Evolutionary conservation across 2,888 invertebrate species (phyloP).

Genomic region (Lapara coniferarum): DNA sequence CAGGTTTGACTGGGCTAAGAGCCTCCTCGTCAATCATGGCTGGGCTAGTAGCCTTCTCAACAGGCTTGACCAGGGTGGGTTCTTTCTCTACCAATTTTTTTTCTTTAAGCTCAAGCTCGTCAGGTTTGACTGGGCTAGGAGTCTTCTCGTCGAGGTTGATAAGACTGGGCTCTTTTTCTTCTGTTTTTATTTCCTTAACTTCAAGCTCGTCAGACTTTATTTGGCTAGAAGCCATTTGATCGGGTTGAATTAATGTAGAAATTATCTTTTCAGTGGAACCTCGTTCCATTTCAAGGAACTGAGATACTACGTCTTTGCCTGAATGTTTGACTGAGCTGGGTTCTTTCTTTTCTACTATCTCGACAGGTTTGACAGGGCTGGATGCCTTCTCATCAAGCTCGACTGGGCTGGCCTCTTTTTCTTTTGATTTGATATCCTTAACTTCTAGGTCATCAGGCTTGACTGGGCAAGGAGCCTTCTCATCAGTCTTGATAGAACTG

Average conservation of each 20-base stretch:
- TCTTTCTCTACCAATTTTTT: conserved; percentile 21
- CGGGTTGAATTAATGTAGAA: not conserved
- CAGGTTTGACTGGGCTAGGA: conserved; percentile 21
- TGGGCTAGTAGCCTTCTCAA: conserved; percentile 22
- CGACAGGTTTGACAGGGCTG: too few species aligned
- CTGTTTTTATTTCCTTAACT: conserved; percentile 28
- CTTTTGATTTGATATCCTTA: not conserved
- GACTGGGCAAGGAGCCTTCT: not conserved
- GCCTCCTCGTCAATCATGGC: conserved; percentile 30
- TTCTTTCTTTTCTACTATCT: too few species aligned
- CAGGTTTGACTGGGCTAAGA: conserved; percentile 23
- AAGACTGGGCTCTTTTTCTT: conserved; percentile 25
- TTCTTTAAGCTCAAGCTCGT: not conserved
- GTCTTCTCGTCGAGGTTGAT: conserved; percentile 20
- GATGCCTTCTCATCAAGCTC: not conserved
- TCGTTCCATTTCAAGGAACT: conserved; percentile 16
- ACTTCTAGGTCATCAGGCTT: not conserved
- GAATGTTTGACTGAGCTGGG: not conserved
- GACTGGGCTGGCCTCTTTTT: not conserved
- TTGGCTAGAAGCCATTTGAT: not conserved
- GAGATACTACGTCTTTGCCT: conserved; percentile 5
- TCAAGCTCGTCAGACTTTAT: conserved; percentile 21
- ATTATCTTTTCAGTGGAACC: conserved; percentile 25
- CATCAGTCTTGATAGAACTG: conserved; percentile 15
- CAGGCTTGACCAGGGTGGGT: conserved; percentile 15